A percentile compares a stretch with the other conserved stretches of the same genome.
phyloP scores from a whole-genome alignment of 2,797 vertebrate species.

The Staurois parvus region DNA sequence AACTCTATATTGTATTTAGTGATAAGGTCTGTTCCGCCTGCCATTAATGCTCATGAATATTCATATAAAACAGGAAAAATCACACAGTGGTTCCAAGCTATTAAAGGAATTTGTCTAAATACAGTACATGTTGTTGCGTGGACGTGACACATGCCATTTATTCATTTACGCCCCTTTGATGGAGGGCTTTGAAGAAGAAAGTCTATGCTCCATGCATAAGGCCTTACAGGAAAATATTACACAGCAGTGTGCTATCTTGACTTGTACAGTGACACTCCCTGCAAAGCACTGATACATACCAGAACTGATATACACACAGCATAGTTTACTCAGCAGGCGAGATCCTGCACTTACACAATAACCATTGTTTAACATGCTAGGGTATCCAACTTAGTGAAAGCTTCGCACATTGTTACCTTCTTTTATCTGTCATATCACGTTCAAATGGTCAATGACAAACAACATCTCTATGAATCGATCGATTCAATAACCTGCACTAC shows the following conservation, averaged over 20 bases:
- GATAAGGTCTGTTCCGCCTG: not conserved
- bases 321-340: constrained; percentile 34
- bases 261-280: constrained; percentile 37
- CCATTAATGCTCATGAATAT: not conserved
- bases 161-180: not conserved
- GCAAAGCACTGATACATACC: constrained; percentile 19
- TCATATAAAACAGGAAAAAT: not conserved
- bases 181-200: not conserved
- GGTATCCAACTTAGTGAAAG: not conserved
- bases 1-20: not conserved
- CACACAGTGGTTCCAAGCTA: not conserved
- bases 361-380: constrained; percentile 11
- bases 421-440: not conserved
- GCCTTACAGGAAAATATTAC: not conserved
- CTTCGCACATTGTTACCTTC: not conserved
- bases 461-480: not conserved
- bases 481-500: not conserved
- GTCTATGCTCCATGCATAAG: not conserved
- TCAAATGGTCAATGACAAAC: not conserved
- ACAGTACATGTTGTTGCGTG: not conserved
- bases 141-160: not conserved
- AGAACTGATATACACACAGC: constrained; percentile 18
- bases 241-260: not conserved
- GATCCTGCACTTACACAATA: constrained; percentile 14
- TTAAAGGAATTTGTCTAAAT: not conserved